Evolutionary conservation across 2,888 invertebrate genomes (phyloP).

Genomic region (Prenolepis imparis): DNA sequence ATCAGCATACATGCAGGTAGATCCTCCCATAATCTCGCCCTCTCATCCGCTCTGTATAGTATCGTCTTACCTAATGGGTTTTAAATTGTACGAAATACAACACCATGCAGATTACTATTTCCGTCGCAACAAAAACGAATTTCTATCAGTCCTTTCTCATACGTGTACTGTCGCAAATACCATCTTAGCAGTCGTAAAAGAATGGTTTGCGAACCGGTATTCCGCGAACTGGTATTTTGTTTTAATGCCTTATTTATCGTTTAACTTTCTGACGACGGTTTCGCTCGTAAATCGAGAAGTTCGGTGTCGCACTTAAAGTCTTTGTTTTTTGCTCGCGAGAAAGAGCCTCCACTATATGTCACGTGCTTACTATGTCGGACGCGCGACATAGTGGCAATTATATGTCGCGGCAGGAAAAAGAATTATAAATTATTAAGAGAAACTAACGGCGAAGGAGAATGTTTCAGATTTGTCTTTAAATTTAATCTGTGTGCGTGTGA

Average conservation of each 20-base stretch:
- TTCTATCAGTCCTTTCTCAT: constrained; percentile 7
- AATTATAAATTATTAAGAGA: constrained; percentile 26
- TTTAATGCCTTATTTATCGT: constrained; percentile 42
- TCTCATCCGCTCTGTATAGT: constrained; percentile 20
- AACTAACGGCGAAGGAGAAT: background rate
- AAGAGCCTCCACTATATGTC: constrained; percentile 24
- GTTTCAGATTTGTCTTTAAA: background rate
- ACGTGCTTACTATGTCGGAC: background rate
- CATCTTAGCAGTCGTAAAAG: background rate
- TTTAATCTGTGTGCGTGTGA: background rate
- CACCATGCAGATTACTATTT: constrained; percentile 30
- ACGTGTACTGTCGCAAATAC: background rate
- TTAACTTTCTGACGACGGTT: constrained; percentile 39
- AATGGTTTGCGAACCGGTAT: constrained; percentile 23
- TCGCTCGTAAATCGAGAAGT: constrained; percentile 50
- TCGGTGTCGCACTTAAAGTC: constrained; percentile 37
- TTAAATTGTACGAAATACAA: constrained; percentile 34
- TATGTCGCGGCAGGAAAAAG: constrained; percentile 19
- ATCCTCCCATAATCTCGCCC: constrained; percentile 2
- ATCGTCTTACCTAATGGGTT: constrained; percentile 48
- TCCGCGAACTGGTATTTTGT: background rate
- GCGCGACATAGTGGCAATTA: constrained; percentile 28
- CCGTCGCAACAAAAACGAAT: background rate
- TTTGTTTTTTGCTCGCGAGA: constrained; percentile 31
- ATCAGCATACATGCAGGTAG: constrained; percentile 22